Evolutionary conservation across 2,113 vertebrate genomes (phyloP), one percentile per base, ranked within the genome.

Genomic region (Grus americana): DNA sequence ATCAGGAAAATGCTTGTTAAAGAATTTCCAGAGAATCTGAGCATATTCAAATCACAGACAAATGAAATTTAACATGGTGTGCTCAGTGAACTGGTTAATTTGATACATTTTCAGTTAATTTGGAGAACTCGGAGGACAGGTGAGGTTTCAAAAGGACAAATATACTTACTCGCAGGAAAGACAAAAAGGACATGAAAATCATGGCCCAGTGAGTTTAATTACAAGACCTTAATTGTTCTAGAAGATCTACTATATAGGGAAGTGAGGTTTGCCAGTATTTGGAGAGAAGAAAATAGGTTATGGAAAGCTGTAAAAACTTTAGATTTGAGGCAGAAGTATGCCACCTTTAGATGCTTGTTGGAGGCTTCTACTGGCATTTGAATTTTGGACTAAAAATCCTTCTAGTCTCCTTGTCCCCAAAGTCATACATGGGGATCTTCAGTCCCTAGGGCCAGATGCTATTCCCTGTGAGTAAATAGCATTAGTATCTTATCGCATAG

Each of bases 1-100:
- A 81, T 89, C 22, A 49, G 83, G 76, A 81, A 92, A 96, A 88
- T 49, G 49, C 74, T 79, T 94, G 36, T 92, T 93, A 70, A 87
- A 96, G 62, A 82, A 82, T 85, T 95, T 91, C 49, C 75, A 58
- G 72, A 93, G 86, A 87, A 84, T 75, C 40, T 91, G 65, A 91
- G 52, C 34, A 65, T 94, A 97, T 91, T 94, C 57, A 89, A 94
- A 96, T 82, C 57, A 50, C 75, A 81, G 93, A 94, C 67, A 90
- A 66, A 74, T 92, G 68, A 89, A 83, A 91, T 79, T 85, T 81
- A 91, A 61, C 76, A 55, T 42, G 30, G 86, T 88, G 73, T 93
- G 88, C 73, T 92, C 73, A 92, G 76, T 89, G 95, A 96, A 81
- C 73, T 94, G 74, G 61, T 75, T 96, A 96, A 96, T 95, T 96